A percentile compares a stretch with the other conserved stretches of the same genome.
Conservation (phyloP, 2,113 vertebrate genomes). For the Columbina picui region DNA sequence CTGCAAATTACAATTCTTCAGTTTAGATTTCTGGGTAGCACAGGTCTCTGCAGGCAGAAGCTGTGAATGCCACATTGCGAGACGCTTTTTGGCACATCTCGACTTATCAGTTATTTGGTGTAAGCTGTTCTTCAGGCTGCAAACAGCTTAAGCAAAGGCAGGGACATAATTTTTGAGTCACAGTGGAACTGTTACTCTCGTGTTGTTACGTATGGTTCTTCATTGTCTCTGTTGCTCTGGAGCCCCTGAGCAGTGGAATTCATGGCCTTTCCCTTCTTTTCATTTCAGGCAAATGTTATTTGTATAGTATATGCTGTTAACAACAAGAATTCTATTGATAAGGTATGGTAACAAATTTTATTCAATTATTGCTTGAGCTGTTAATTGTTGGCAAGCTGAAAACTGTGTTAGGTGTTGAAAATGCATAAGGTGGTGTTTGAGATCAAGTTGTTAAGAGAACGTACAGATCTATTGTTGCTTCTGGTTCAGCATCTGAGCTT, state of each 20-base stretch:
- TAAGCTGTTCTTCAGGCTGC: background rate
- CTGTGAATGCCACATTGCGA: background rate
- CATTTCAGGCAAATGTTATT: constrained; percentile 95
- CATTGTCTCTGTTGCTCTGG: background rate
- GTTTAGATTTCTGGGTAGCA: background rate
- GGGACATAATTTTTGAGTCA: background rate
- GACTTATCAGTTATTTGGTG: background rate
- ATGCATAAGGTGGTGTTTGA: background rate
- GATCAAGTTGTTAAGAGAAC: background rate
- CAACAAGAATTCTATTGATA: constrained; percentile 98
- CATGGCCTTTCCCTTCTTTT: constrained; percentile 18
- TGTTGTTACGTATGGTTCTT: background rate
- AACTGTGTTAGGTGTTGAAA: background rate
- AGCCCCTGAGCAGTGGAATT: background rate
- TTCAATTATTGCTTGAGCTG: background rate
- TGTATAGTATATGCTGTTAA: constrained; percentile 99
- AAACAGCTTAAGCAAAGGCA: background rate
- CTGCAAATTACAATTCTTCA: background rate
- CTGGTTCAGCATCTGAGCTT: background rate
- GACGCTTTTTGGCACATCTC: background rate
- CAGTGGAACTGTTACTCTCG: background rate
- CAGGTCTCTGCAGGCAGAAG: background rate
- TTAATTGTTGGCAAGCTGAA: background rate
- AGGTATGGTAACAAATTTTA: constrained; percentile 79
- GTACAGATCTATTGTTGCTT: background rate